These are phyloP conservation scores for Axinella damicornis DNA, from an alignment of 37 sponge, comb jelly and placozoan genomes.

Conservation along the genomic window DNA sequence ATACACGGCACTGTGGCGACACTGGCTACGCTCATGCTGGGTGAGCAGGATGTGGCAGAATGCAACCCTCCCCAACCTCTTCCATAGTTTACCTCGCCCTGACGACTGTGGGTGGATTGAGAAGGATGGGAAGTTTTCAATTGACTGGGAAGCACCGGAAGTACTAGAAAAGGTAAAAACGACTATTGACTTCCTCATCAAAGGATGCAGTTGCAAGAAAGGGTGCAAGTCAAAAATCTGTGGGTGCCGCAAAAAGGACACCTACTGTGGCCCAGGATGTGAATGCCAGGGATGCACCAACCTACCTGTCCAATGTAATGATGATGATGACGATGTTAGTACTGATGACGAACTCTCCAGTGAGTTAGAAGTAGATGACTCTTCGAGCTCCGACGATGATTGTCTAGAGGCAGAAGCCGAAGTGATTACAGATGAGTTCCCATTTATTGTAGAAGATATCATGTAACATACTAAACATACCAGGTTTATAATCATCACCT, in stretches of 20 bases:
- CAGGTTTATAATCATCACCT: too few relatives aligned
- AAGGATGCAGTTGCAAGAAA: conserved; percentile 39
- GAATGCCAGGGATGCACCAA: conserved; percentile 36
- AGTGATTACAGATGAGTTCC: too few relatives aligned
- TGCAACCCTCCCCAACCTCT: neutral
- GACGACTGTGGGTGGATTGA: conserved; percentile 14
- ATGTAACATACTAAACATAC: too few relatives aligned
- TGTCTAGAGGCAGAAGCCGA: too few relatives aligned
- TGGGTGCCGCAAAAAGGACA: conserved; percentile 23
- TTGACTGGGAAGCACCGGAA: conserved; percentile 33
- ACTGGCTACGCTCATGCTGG: conserved; percentile 26
- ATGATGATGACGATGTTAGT: too few relatives aligned
- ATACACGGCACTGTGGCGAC: conserved; percentile 13
- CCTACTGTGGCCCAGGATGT: conserved; percentile 35
- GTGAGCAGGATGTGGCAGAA: neutral
- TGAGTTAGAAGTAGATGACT: too few relatives aligned
- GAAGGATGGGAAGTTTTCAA: neutral
- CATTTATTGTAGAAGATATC: too few relatives aligned
- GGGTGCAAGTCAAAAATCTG: conserved; percentile 7
- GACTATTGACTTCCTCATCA: neutral
- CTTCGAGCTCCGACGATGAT: too few relatives aligned
- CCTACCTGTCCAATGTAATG: conserved; percentile 13
- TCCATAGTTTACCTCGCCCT: neutral
- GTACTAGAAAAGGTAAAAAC: neutral
- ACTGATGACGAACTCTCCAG: too few relatives aligned